phyloP scores from a whole-genome alignment of 2,797 vertebrate genomes.

The Balearica regulorum region DNA sequence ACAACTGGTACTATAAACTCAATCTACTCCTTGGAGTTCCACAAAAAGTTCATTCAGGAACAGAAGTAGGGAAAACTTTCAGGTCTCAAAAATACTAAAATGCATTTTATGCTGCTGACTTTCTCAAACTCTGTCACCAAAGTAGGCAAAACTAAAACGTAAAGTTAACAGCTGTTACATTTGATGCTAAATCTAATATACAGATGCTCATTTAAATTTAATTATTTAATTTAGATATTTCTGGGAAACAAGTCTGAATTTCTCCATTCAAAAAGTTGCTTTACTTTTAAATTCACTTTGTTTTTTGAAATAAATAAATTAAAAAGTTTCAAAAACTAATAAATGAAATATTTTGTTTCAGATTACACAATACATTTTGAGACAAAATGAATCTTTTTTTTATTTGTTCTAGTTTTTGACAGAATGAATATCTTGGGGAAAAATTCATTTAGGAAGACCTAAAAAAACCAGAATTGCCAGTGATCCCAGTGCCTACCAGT shows the following conservation, averaged over 20 bases:
- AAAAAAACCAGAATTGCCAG: not conserved
- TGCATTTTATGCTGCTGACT: not conserved
- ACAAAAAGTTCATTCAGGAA: not conserved
- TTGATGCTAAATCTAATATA: not conserved
- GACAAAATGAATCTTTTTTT: not conserved
- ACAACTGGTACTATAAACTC: not conserved
- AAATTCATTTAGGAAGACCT: not conserved
- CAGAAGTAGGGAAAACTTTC: not conserved
- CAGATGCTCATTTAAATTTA: not conserved
- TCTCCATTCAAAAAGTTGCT: not conserved
- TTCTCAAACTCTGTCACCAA: not conserved
- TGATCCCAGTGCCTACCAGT: not conserved
- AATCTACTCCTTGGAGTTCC: not conserved
- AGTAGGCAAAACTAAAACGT: not conserved
- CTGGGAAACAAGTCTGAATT: not conserved
- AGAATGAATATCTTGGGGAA: not conserved
- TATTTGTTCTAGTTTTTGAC: not conserved
- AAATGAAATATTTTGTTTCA: not conserved
- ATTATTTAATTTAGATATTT: not conserved
- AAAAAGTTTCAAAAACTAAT: not conserved
- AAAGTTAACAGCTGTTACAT: not conserved
- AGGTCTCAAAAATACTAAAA: not conserved
- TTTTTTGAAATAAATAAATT: not conserved
- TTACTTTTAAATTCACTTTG: not conserved
- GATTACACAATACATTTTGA: not conserved